Base-by-base conservation (phyloP, 37 sponge, comb jelly and placozoan species). In the Chondrosia reniformis region DNA sequence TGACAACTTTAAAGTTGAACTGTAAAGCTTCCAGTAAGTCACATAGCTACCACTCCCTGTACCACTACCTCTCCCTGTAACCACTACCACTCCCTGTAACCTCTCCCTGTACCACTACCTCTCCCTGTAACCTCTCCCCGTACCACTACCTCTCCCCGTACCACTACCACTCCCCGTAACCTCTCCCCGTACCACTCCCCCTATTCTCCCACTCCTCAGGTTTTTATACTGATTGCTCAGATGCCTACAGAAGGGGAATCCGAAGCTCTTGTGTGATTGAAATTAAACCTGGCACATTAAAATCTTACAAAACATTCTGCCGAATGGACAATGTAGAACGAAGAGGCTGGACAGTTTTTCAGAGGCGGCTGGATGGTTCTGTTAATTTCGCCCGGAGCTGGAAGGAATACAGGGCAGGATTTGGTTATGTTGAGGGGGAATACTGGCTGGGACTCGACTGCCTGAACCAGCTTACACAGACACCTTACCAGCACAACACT, bases 371-470 rank as follows among this genome's bases (percentile, higher is more conserved):
- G 43, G 72, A 69, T 25, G 72, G 72, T 17, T 69, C 72, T 21
- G 36, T 69, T 24, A 69, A 69, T 25, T 69, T 69, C 43, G 22
- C 5, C 38, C 72, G 42, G 41, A 69, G 42, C 43, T 69, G n/a
- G 39, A 24, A 15, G 24, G 22, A 19, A 12, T 69, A 69, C 72
- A 31, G 36, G 43, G 22, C n/a, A 69, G 72, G 72, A 44, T 69
- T 69, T 40, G 72, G 72, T 1, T 69, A 39, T 44, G 8, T 69
- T 21, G 44, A 69, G 21, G 72, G 72, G 41, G 72, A 69, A 25
- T 69, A 69, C 43, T 69, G 72, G 72, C 39, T 69, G 1, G 72
- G 72, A 40, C 72, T 69, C 8, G 43, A 69, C 41, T 44, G 72
- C 42, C 39, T 69, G 44, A 69, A 39, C 42, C 72, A 69, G 72